Conservation (phyloP, 1,140 invertebrate species). For the Lucilia cuprina region DNA sequence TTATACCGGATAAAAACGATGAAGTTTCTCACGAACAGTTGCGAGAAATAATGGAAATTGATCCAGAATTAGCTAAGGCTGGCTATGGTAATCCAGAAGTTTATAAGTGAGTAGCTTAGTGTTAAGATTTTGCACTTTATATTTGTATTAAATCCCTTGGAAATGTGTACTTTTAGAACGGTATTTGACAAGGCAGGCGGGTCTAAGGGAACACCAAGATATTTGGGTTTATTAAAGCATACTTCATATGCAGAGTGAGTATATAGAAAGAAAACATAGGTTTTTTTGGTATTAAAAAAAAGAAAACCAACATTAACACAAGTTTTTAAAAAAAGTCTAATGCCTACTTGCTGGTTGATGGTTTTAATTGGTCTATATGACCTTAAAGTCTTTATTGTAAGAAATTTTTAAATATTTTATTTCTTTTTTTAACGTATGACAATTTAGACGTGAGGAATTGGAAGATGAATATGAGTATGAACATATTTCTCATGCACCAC, state of each 20-base stretch:
- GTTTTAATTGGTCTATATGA: too few species aligned
- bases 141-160: not conserved
- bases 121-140: not conserved
- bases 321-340: too few species aligned
- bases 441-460: conserved; percentile 6
- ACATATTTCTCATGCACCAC: not conserved
- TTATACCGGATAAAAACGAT: conserved; percentile 79
- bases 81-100: conserved; percentile 51
- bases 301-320: too few species aligned
- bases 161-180: conserved; percentile 2
- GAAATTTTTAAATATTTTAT: too few species aligned
- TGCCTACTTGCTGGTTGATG: too few species aligned
- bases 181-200: not conserved
- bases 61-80: conserved; percentile 54
- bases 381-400: too few species aligned
- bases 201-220: not conserved
- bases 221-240: conserved; percentile 25
- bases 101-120: conserved; percentile 44
- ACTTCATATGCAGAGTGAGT: conserved; percentile 9
- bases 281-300: too few species aligned
- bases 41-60: conserved; percentile 71
- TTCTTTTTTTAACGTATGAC: not conserved
- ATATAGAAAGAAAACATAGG: not conserved
- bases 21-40: conserved; percentile 81
- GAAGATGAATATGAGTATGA: conserved; percentile 29